Base-by-base conservation (phyloP, 1,140 invertebrate genomes). In the Drosophila bocki region DNA sequence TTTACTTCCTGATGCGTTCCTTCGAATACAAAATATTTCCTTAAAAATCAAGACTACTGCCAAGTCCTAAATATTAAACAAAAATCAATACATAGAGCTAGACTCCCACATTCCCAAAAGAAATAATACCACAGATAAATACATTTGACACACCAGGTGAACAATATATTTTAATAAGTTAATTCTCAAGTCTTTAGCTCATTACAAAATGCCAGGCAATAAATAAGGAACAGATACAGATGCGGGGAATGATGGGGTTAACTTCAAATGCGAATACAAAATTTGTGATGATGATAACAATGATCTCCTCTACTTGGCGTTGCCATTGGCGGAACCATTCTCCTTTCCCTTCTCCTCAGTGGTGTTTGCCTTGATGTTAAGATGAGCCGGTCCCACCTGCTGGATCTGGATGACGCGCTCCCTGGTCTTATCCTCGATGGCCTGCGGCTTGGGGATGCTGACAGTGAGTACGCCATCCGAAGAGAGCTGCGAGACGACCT, bases 401-500 rank as follows among this genome's bases (percentile, higher is more conserved):
- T 90, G 80, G 45, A 90, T 86, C 47, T 91, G 74, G 39, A 91
- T 41, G 41, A 68, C 19, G 2, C 82, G 82, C 64, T 79, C 91
- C 68, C 91, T 90, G 47, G 64, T 29, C 59, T 82, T 91, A 26
- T 79, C 59, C 86, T 92, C 70, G 85, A 94, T 68, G 33, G 91
- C 56, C 15, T 65, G 64, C 22, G 91, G 86, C 64, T 94, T 94
- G 7, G 95, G 95, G 11, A 95, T 96, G 3, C 92, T 94, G 41
- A 97, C 94, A n/a, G 94, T 95, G 1, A 97, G 91, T 2, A 97
- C 94, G 3, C 96, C 96, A 83, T 97, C 96, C 0, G 95, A 95
- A 1, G 96, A 96, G 2, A 97, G 92, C 13, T 93, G 94, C 0
- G 96, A 96, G 7, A 94, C 86, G 1, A 97, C 94, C n/a, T 94